A percentile compares a stretch with the other conserved stretches of the same genome.
phyloP scores from a whole-genome alignment of 2,113 vertebrate genomes.

The Morone saxatilis region DNA sequence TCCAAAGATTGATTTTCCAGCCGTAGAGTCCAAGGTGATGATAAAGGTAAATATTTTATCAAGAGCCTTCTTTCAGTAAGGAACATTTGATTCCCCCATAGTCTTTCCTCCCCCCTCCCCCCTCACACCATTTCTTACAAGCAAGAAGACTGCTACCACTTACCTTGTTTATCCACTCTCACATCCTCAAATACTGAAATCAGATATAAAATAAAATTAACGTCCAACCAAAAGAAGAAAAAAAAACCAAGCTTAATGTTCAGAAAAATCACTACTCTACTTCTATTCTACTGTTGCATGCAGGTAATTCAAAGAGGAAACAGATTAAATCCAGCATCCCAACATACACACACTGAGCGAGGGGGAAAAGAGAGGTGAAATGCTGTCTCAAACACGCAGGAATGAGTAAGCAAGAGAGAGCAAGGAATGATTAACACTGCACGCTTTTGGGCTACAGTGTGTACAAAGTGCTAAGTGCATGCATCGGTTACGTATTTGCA shows the following conservation, averaged over 20 bases:
- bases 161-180: constrained; percentile 84
- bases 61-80: constrained; percentile 26
- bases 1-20: constrained; percentile 32
- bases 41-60: constrained; percentile 47
- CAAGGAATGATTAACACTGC: constrained; percentile 37
- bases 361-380: constrained; percentile 30
- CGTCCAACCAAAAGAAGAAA: constrained; percentile 68
- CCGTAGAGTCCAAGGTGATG: constrained; percentile 22
- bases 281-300: constrained; percentile 77
- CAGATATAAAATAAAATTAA: constrained; percentile 85
- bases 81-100: constrained; percentile 35
- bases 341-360: constrained; percentile 66
- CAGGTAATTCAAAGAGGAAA: constrained; percentile 69
- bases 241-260: constrained; percentile 30
- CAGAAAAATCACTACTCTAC: constrained; percentile 53
- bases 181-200: constrained; percentile 86
- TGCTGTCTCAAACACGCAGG: constrained; percentile 59
- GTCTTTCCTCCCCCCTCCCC: constrained; percentile 14
- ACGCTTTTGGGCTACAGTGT: constrained; percentile 10
- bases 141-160: constrained; percentile 77
- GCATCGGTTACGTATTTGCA: constrained; percentile 43
- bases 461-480: constrained; percentile 52
- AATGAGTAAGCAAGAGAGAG: constrained; percentile 52
- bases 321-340: constrained; percentile 81
- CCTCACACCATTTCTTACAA: constrained; percentile 63